Evolutionary conservation across 2,797 vertebrate species (phyloP).

Genomic region (Euthynnus affinis): DNA sequence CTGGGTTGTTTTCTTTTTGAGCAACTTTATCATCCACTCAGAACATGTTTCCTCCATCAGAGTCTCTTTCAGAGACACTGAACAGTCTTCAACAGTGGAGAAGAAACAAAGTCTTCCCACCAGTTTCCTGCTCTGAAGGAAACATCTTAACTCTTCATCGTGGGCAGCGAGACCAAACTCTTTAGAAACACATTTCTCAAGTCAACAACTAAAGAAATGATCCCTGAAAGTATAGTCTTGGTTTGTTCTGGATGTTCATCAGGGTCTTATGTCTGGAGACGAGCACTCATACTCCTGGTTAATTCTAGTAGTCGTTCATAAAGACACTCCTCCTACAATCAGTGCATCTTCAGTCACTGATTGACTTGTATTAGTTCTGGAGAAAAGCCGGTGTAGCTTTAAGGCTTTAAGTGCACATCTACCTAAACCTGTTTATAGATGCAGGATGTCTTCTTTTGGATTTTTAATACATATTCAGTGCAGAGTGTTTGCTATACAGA

Average conservation of each 20-base stretch:
- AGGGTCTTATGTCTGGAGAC: background rate
- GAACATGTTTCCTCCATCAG: conserved; percentile 4
- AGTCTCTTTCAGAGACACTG: background rate
- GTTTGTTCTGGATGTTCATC: background rate
- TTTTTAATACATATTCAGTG: no score
- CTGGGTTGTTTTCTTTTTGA: no score
- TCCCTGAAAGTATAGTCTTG: conserved; percentile 28
- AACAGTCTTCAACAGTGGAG: conserved; percentile 10
- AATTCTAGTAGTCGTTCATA: background rate
- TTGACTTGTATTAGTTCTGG: no score
- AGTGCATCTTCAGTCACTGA: no score
- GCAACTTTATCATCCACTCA: no score
- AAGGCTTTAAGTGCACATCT: no score
- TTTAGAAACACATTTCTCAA: conserved; percentile 28
- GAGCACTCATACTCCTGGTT: background rate
- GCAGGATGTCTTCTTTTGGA: no score
- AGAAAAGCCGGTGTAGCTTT: no score
- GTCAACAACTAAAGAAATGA: conserved; percentile 23
- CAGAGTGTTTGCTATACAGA: no score
- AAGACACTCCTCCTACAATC: background rate
- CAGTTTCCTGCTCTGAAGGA: conserved; percentile 32
- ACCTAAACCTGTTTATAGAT: no score
- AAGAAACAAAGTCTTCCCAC: conserved; percentile 9
- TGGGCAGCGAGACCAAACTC: conserved; percentile 18
- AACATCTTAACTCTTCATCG: conserved; percentile 27